These are phyloP conservation scores for Ochlodes sylvanus DNA, from an alignment of 2,888 invertebrate species.

Conservation along the genomic window DNA sequence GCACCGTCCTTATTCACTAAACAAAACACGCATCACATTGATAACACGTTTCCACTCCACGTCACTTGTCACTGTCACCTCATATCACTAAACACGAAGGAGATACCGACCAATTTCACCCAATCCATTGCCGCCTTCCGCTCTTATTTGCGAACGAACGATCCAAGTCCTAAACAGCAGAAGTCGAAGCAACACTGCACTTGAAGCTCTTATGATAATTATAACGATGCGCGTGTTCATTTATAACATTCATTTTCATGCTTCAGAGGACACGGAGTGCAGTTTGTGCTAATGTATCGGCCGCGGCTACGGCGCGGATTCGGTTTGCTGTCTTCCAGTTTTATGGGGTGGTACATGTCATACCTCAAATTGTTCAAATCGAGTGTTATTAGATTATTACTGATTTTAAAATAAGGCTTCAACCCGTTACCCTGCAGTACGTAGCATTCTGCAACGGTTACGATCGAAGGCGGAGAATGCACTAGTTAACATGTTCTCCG, in stretches of 20 bases:
- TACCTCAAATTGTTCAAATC: background rate
- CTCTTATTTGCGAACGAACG: slow-evolving; percentile 49
- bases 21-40: slow-evolving; percentile 29
- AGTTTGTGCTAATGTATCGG: slow-evolving; percentile 23
- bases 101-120: slow-evolving; percentile 83
- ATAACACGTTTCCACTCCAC: slow-evolving; percentile 34
- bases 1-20: background rate
- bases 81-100: slow-evolving; percentile 30
- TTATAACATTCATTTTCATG: slow-evolving; percentile 86
- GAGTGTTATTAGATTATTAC: too few relatives aligned
- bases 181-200: slow-evolving; percentile 70
- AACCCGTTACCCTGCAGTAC: too few relatives aligned
- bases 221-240: slow-evolving; percentile 70
- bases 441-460: too few relatives aligned
- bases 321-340: background rate
- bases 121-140: slow-evolving; percentile 77
- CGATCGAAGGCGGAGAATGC: too few relatives aligned
- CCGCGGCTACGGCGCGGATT: background rate
- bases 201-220: slow-evolving; percentile 80
- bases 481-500: too few relatives aligned
- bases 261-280: slow-evolving; percentile 66
- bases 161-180: slow-evolving; percentile 49
- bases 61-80: slow-evolving; percentile 39
- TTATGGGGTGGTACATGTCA: slow-evolving; percentile 1
- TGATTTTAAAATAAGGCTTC: background rate